These are phyloP conservation scores for Sebastolobus alascanus DNA, from an alignment of 2,797 vertebrate species.

Conservation along the genomic window DNA sequence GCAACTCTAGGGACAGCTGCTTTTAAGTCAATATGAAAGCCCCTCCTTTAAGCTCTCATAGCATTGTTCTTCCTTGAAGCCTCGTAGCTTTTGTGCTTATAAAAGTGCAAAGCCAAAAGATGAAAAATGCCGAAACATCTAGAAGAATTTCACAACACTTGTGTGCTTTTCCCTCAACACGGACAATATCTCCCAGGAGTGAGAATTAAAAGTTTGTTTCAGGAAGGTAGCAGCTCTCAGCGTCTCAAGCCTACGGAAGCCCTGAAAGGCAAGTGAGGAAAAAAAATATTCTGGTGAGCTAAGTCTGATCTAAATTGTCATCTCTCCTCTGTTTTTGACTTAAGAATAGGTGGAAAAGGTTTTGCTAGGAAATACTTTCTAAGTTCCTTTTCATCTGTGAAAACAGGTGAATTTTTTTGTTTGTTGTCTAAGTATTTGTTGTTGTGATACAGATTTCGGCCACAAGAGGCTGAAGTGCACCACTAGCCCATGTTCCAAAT, in stretches of 20 bases:
- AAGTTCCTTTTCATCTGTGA: not conserved
- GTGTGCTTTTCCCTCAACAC: constrained; percentile 45
- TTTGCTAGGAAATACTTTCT: not conserved
- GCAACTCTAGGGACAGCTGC: constrained; percentile 34
- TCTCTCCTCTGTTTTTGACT: not conserved
- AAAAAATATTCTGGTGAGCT: not conserved
- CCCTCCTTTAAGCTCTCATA: constrained; percentile 23
- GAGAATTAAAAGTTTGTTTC: constrained; percentile 57
- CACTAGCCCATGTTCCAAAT: not conserved
- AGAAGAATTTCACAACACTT: constrained; percentile 46
- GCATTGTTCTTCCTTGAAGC: constrained; percentile 49
- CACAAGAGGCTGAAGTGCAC: no score
- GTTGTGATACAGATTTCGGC: no score
- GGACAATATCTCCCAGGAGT: constrained; percentile 51
- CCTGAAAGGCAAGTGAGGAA: not conserved
- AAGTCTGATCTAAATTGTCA: not conserved
- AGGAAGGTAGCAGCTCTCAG: constrained; percentile 54
- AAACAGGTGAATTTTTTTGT: not conserved
- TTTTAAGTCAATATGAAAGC: constrained; percentile 55
- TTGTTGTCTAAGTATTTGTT: no score
- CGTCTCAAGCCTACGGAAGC: constrained; percentile 14
- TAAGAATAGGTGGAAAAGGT: not conserved
- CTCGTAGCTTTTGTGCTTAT: constrained; percentile 37
- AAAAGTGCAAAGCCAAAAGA: constrained; percentile 44
- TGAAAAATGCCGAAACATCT: constrained; percentile 36